These are phyloP conservation scores for Lithobates sylvaticus DNA, from an alignment of 2,797 vertebrate species.

Conservation along the genomic window DNA sequence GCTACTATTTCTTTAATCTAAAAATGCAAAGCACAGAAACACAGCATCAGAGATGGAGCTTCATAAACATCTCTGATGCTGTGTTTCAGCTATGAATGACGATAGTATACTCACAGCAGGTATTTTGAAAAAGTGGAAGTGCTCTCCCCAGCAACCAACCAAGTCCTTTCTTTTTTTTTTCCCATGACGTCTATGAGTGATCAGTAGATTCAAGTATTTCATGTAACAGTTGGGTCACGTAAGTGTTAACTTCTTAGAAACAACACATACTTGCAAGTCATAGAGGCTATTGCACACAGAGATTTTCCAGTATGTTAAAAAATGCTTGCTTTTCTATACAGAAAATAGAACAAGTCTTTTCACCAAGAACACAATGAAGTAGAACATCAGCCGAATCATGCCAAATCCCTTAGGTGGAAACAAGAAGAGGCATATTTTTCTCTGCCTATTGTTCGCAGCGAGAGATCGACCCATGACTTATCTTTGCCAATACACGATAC, in stretches of 20 bases:
- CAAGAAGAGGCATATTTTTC: neutral
- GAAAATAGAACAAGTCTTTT: neutral
- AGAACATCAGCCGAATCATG: neutral
- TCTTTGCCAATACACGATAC: too few relatives aligned
- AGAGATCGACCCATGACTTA: neutral
- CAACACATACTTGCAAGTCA: neutral
- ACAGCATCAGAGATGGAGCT: neutral
- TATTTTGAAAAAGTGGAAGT: neutral
- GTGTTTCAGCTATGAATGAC: neutral
- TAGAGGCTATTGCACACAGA: neutral
- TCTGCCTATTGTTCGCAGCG: too few relatives aligned
- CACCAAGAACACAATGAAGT: neutral
- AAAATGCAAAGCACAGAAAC: neutral
- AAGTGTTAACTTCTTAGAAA: neutral
- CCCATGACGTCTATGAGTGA: neutral
- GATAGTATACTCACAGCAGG: neutral
- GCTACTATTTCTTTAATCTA: conserved; percentile 19
- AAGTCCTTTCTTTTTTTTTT: neutral
- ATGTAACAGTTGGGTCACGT: neutral
- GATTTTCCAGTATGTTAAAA: too few relatives aligned
- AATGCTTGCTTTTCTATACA: too few relatives aligned
- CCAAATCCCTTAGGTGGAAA: neutral
- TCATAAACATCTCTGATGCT: too few relatives aligned
- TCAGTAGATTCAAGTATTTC: neutral
- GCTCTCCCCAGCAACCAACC: neutral